A percentile compares a stretch with the other conserved stretches of the same genome.
phyloP scores from a whole-genome alignment of 2,113 vertebrate genomes.

The Chionis minor region DNA sequence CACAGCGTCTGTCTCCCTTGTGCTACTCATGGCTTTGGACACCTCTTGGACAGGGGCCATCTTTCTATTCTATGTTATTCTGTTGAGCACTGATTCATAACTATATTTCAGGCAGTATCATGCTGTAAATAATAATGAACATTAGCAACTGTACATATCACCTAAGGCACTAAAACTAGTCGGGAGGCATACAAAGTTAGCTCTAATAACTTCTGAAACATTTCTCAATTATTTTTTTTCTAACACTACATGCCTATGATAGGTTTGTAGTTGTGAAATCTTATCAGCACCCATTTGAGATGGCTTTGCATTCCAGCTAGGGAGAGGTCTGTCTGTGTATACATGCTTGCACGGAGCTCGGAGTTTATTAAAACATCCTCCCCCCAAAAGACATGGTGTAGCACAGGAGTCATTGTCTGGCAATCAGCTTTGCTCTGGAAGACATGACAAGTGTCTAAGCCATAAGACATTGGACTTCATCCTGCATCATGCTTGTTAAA shows the following conservation, averaged over 20 bases:
- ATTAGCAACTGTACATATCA: not conserved
- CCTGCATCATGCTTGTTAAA: not conserved
- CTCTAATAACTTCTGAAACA: not conserved
- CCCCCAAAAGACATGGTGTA: too few species aligned
- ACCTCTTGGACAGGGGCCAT: not conserved
- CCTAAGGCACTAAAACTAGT: not conserved
- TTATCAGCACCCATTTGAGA: not conserved
- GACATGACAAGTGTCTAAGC: not conserved
- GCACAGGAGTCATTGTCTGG: not conserved
- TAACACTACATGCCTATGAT: not conserved
- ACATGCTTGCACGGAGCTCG: not conserved
- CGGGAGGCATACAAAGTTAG: not conserved
- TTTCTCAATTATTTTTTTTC: not conserved
- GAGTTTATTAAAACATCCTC: not conserved
- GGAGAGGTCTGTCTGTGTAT: not conserved
- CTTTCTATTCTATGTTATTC: not conserved
- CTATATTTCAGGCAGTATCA: not conserved
- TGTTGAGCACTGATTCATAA: conserved; percentile 10
- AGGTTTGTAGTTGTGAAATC: not conserved
- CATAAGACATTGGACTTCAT: not conserved
- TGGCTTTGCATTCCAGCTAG: not conserved
- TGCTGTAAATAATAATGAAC: not conserved
- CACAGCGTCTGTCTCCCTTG: not conserved
- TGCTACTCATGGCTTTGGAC: not conserved
- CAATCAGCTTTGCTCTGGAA: not conserved